Conservation (phyloP, 2,797 vertebrate species). For the Fundulus diaphanus region DNA sequence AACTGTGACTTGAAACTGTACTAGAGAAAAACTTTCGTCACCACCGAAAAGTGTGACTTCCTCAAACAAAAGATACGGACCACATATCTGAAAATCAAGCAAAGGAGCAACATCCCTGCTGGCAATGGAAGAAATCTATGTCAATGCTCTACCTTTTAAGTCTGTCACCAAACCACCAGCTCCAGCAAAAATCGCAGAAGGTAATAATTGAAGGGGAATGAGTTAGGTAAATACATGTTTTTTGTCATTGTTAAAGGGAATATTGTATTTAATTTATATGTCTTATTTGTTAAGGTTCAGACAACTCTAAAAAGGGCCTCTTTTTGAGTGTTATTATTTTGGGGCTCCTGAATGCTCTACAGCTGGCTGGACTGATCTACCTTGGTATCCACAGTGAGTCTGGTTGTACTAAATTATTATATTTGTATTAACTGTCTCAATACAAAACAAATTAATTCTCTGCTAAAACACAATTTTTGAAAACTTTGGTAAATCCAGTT, state of each 20-base stretch:
- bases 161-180: neutral
- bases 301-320: neutral
- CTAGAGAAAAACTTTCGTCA: neutral
- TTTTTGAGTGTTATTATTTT: slow-evolving; percentile 4
- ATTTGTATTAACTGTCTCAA: neutral
- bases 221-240: neutral
- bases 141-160: neutral
- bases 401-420: neutral
- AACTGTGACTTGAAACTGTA: neutral
- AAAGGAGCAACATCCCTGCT: neutral
- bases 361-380: slow-evolving; percentile 30
- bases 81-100: neutral
- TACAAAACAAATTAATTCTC: neutral
- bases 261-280: neutral
- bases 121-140: slow-evolving; percentile 35
- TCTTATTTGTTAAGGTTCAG: slow-evolving; percentile 8
- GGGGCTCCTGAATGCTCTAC: slow-evolving; percentile 27
- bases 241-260: neutral
- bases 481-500: no score
- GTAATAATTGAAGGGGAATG: slow-evolving; percentile 1
- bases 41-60: neutral
- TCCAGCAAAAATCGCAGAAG: neutral
- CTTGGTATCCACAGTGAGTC: slow-evolving; percentile 39
- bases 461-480: no score
- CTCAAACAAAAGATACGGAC: neutral